These are phyloP conservation scores for Hydractinia symbiolongicarpus DNA, from an alignment of 30 jellyfish, hydroid and myxozoan species.

Conservation along the genomic window DNA sequence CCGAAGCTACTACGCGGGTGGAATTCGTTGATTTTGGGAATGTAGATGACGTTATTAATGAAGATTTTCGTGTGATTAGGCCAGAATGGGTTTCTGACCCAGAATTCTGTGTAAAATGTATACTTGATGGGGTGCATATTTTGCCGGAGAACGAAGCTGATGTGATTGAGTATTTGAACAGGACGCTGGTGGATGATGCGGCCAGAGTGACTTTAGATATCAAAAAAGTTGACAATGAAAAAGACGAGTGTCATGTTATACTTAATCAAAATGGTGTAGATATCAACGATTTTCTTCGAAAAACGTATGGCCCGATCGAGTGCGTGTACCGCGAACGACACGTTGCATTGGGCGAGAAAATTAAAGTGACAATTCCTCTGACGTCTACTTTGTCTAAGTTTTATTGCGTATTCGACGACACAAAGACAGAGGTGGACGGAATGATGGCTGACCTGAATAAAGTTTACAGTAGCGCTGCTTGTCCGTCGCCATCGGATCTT, in stretches of 20 bases:
- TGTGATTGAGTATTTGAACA: conserved; percentile 7
- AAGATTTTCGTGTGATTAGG: conserved; percentile 3
- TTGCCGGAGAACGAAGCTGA: neutral
- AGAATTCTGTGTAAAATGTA: conserved; percentile 17
- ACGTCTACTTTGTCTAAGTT: neutral
- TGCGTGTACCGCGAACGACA: neutral
- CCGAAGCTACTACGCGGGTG: neutral
- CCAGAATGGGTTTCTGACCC: neutral
- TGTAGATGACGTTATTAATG: conserved; percentile 19
- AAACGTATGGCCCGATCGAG: neutral
- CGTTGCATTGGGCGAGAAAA: neutral
- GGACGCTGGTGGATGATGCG: conserved; percentile 6
- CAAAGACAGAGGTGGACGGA: neutral
- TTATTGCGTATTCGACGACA: conserved; percentile 2
- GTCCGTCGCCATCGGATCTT: conserved; percentile 6
- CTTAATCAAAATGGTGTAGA: conserved; percentile 1
- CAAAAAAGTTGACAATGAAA: neutral
- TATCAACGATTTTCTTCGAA: conserved; percentile 8
- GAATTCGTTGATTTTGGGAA: conserved; percentile 27
- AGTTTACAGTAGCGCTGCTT: neutral
- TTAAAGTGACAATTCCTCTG: neutral
- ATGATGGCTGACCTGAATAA: conserved; percentile 18
- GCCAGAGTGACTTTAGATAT: neutral
- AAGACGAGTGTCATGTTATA: neutral
- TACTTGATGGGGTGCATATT: neutral